Evolutionary conservation across 2,113 vertebrate species (phyloP).

Genomic region (Scytalopus superciliaris): DNA sequence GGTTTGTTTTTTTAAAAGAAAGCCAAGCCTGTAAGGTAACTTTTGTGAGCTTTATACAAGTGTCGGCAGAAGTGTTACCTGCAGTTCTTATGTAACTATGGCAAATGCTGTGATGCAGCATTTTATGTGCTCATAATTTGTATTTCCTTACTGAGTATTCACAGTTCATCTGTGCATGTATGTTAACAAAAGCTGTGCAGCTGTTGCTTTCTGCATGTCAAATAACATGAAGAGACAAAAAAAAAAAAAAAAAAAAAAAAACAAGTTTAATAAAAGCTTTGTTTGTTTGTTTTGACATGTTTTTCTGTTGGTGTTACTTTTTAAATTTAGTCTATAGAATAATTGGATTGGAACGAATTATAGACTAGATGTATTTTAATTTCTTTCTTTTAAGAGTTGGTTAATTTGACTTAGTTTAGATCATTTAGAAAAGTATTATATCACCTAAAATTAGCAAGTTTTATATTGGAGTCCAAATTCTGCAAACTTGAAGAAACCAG

Average conservation of each 20-base stretch:
- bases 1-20: not conserved
- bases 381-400: not conserved
- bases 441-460: not conserved
- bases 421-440: not conserved
- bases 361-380: not conserved
- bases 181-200: not conserved
- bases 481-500: not conserved
- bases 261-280: not conserved
- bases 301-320: not conserved
- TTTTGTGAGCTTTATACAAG: not conserved
- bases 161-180: not conserved
- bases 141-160: not conserved
- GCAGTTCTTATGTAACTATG: not conserved
- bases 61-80: not conserved
- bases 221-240: not conserved
- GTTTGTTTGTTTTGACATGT: not conserved
- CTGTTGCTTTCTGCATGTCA: not conserved
- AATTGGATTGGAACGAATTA: not conserved
- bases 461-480: not conserved
- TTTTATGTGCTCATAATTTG: conserved; percentile 12
- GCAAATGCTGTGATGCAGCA: not conserved
- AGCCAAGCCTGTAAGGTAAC: not conserved
- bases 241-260: no score
- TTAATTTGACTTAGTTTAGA: not conserved
- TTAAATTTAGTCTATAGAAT: not conserved